Evolutionary conservation across 2,113 vertebrate genomes (phyloP).

Genomic region (Grantiella picta): DNA sequence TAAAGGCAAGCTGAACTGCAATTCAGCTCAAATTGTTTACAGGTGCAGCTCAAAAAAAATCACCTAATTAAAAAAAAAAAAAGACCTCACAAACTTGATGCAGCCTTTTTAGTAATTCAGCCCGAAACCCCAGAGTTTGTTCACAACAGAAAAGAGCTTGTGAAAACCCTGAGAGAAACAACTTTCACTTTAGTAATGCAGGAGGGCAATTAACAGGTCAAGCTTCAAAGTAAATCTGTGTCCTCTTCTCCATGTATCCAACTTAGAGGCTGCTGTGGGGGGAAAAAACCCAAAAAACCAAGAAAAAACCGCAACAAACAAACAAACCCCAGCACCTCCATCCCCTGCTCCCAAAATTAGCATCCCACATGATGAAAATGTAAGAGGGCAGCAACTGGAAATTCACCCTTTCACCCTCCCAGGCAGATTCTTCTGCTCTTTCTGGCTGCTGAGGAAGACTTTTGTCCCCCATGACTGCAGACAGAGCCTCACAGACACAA

Average conservation of each 20-base stretch:
- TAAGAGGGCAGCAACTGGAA: not conserved
- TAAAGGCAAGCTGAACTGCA: not conserved
- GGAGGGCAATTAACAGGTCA: not conserved
- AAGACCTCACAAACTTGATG: accelerated
- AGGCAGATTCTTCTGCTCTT: not conserved
- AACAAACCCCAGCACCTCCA: not conserved
- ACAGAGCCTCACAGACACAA: not conserved
- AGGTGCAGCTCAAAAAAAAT: not conserved
- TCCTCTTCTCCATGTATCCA: not conserved
- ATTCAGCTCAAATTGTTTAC: not conserved
- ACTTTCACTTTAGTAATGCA: not conserved
- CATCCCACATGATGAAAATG: not conserved
- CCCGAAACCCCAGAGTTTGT: not conserved
- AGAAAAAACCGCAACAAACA: not conserved
- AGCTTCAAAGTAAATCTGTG: not conserved
- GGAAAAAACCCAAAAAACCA: not conserved
- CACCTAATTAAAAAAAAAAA: not conserved
- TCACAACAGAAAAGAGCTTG: not conserved
- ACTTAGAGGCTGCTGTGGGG: not conserved
- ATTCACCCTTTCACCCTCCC: not conserved
- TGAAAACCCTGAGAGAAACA: not conserved
- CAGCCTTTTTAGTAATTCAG: not conserved
- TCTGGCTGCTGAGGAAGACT: not conserved
- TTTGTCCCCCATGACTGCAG: not conserved
- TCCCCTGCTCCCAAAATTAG: not conserved